Evolutionary conservation across 2,797 vertebrate genomes (phyloP).

Genomic region (Capromys pilorides): DNA sequence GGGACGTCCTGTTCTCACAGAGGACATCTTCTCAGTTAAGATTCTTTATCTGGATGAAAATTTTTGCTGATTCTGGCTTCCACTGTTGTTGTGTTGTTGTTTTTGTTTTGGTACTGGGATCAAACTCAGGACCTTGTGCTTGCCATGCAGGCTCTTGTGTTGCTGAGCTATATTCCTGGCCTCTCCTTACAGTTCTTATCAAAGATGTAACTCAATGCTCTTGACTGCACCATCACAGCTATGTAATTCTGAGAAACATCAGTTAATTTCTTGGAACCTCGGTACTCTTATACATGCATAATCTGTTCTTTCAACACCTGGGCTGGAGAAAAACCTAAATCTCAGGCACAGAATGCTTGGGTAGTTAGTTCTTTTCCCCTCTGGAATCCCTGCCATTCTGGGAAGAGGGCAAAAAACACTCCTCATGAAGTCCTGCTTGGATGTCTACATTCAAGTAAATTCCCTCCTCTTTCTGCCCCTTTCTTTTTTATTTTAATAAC

Average conservation of each 20-base stretch:
- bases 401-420: background rate
- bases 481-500: background rate
- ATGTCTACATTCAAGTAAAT: background rate
- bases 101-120: too few species aligned
- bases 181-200: too few species aligned
- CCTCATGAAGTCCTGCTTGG: background rate
- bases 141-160: too few species aligned
- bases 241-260: conserved; percentile 36
- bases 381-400: background rate
- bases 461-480: background rate
- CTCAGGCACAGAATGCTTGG: background rate
- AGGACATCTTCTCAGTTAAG: background rate
- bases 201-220: background rate
- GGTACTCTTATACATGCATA: conserved; percentile 10
- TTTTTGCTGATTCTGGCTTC: too few species aligned
- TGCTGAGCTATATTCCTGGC: too few species aligned
- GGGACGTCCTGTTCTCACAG: background rate
- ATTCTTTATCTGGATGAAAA: background rate
- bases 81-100: too few species aligned
- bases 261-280: background rate
- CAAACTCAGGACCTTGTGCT: too few species aligned
- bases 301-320: background rate
- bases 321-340: background rate
- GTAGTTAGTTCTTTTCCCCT: background rate
- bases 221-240: background rate